A percentile compares a stretch with the other conserved stretches of the same genome.
phyloP scores from a whole-genome alignment of 2,888 invertebrate genomes.

The Xanthia togata region DNA sequence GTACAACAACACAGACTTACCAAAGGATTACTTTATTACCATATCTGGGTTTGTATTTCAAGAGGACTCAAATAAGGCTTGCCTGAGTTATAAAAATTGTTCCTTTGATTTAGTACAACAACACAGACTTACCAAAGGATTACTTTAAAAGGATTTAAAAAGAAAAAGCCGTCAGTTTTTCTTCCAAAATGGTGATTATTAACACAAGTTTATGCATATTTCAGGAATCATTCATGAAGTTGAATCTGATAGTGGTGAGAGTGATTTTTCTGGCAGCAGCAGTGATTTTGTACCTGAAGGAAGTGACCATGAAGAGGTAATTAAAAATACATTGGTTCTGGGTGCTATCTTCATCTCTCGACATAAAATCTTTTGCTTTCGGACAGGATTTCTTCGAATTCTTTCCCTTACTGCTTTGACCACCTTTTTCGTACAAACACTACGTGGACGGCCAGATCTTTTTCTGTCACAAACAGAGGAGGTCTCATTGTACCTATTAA shows the following conservation, averaged over 20 bases:
- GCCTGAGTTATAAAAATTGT: not conserved
- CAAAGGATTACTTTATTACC: no score
- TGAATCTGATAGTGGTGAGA: constrained; percentile 85
- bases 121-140: not conserved
- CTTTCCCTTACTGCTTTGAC: no score
- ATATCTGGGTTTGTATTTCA: not conserved
- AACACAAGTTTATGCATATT: constrained; percentile 59
- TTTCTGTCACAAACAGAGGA: no score
- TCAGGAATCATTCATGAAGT: constrained; percentile 85
- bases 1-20: no score
- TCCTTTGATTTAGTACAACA: not conserved
- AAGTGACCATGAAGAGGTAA: constrained; percentile 83
- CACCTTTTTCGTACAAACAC: no score
- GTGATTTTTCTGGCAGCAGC: constrained; percentile 87
- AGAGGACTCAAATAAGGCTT: not conserved
- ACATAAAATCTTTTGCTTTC: no score
- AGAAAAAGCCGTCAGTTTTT: not conserved
- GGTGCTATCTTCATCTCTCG: no score
- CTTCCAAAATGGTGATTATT: not conserved
- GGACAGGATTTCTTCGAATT: no score
- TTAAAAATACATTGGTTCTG: not conserved
- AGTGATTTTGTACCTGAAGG: constrained; percentile 87
- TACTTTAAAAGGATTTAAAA: not conserved
- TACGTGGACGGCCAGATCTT: no score
- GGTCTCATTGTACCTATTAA: no score